phyloP scores from a whole-genome alignment of 2,888 invertebrate genomes.

The Diploptera punctata region DNA sequence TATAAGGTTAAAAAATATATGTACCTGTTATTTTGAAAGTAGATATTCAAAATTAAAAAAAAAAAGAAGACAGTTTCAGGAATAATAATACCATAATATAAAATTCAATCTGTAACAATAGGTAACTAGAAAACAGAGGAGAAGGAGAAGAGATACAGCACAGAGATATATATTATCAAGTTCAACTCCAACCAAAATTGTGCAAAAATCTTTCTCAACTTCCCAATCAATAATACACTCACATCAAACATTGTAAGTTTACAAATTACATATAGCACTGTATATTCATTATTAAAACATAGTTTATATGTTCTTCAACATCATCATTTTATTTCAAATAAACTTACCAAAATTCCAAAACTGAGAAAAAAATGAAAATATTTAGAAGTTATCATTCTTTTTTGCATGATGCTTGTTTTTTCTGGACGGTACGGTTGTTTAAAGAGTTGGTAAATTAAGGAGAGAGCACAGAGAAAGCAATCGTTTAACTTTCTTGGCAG shows the following conservation, averaged over 20 bases:
- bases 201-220: conserved; percentile 1
- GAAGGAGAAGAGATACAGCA: not conserved
- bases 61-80: not conserved
- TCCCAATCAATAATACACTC: not conserved
- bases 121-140: not conserved
- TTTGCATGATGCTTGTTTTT: not conserved
- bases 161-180: not conserved
- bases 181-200: not conserved
- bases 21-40: not conserved
- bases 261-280: not conserved
- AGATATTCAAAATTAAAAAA: not conserved
- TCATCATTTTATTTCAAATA: not conserved
- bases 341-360: not conserved
- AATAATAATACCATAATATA: too few species aligned
- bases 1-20: too few species aligned
- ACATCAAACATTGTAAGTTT: conserved; percentile 1
- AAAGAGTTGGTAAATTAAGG: not conserved
- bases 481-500: not conserved
- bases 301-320: not conserved
- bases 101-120: not conserved
- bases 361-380: not conserved
- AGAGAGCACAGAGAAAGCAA: not conserved
- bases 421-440: conserved; percentile 10
- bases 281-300: conserved; percentile 6
- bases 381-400: not conserved